These are phyloP conservation scores for Sanderia malayensis DNA, from an alignment of 30 jellyfish, hydroid and myxozoan genomes.

Conservation along the genomic window DNA sequence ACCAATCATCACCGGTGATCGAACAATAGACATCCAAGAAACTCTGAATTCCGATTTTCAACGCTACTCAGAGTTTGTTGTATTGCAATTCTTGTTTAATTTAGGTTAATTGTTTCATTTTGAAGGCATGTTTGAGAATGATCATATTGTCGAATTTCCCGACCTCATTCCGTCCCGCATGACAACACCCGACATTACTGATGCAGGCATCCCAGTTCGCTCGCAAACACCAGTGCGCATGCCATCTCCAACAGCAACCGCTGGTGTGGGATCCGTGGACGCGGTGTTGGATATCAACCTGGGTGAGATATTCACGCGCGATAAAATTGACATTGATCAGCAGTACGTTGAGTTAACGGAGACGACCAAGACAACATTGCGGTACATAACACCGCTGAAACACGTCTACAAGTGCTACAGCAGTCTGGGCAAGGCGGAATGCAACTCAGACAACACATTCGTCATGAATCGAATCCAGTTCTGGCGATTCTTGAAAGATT, in stretches of 20 bases:
- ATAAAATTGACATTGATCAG: slow-evolving; percentile 60
- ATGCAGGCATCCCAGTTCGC: slow-evolving; percentile 71
- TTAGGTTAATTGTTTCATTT: neutral
- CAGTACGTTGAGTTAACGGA: slow-evolving; percentile 70
- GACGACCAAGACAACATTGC: slow-evolving; percentile 35
- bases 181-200: slow-evolving; percentile 92
- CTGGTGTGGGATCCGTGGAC: slow-evolving; percentile 45
- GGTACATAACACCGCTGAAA: slow-evolving; percentile 64
- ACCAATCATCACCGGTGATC: too few species aligned
- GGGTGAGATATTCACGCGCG: slow-evolving; percentile 36
- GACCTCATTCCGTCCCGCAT: slow-evolving; percentile 76
- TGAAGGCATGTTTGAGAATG: slow-evolving; percentile 78
- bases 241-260: slow-evolving; percentile 28
- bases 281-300: slow-evolving; percentile 68
- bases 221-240: slow-evolving; percentile 59
- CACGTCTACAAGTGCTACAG: slow-evolving; percentile 84
- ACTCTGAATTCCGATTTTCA: too few species aligned
- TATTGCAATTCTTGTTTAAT: neutral
- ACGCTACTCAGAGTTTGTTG: too few species aligned
- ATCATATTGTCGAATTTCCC: slow-evolving; percentile 78
- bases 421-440: slow-evolving; percentile 59
- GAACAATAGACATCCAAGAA: too few species aligned
- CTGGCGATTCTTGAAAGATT: slow-evolving; percentile 79
- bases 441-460: slow-evolving; percentile 72
- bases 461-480: slow-evolving; percentile 71